A percentile compares a stretch with the other conserved stretches of the same genome.
Evolutionary conservation across 2,888 invertebrate species (phyloP).

Genomic region (Agrilus mali): DNA sequence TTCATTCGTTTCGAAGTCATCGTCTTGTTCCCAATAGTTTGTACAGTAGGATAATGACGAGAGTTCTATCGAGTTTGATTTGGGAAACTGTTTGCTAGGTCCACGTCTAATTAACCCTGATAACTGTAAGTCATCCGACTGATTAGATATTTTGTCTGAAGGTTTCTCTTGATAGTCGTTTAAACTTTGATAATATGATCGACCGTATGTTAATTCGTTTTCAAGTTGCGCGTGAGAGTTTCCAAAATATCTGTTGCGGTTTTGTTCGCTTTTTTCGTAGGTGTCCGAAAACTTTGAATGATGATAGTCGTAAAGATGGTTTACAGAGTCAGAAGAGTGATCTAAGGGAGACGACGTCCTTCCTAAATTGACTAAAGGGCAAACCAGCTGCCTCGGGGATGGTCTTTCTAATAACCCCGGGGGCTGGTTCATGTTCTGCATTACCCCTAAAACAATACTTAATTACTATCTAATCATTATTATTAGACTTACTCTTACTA

Average conservation of each 20-base stretch:
- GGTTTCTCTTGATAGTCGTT: slow-evolving; percentile 15
- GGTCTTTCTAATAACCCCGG: slow-evolving; percentile 26
- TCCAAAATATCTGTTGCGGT: slow-evolving; percentile 5
- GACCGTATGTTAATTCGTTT: no score
- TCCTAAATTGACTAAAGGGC: slow-evolving; percentile 47
- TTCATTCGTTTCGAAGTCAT: slow-evolving; percentile 22
- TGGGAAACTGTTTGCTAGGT: slow-evolving; percentile 17
- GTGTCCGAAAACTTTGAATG: slow-evolving; percentile 18
- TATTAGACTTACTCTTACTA: no score
- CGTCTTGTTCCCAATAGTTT: slow-evolving; percentile 31
- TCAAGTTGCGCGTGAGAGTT: slow-evolving; percentile 1
- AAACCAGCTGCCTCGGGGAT: slow-evolving; percentile 38
- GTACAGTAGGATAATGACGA: slow-evolving; percentile 29
- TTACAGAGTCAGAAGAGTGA: slow-evolving; percentile 14
- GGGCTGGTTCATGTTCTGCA: slow-evolving; percentile 22
- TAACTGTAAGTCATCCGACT: slow-evolving; percentile 10
- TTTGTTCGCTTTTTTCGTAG: slow-evolving; percentile 15
- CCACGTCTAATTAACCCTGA: slow-evolving; percentile 4
- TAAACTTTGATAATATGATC: not conserved
- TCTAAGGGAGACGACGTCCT: slow-evolving; percentile 33
- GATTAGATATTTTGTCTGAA: slow-evolving; percentile 2
- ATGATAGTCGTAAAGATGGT: slow-evolving; percentile 14
- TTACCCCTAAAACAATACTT: slow-evolving; percentile 11
- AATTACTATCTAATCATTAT: not conserved
- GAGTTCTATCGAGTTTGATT: slow-evolving; percentile 27